These are phyloP conservation scores for Melospiza georgiana DNA, from an alignment of 2,113 vertebrate genomes.

Conservation along the genomic window DNA sequence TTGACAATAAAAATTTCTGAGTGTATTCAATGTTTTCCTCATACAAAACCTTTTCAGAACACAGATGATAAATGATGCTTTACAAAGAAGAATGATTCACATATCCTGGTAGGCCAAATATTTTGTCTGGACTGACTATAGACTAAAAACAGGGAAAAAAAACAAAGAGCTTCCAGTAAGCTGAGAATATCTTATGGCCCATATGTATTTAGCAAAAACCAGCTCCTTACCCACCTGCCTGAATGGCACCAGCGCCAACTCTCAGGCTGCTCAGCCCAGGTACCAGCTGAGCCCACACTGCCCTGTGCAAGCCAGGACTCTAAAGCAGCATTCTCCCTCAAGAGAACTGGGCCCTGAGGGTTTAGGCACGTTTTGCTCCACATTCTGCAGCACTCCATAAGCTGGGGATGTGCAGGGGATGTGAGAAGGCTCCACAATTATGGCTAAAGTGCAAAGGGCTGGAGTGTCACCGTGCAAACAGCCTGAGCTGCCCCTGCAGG, in stretches of 20 bases:
- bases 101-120: conserved; percentile 69
- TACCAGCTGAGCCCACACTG: neutral
- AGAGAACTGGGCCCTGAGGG: neutral
- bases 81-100: conserved; percentile 62
- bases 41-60: conserved; percentile 46
- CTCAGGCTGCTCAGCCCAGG: neutral
- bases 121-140: conserved; percentile 62
- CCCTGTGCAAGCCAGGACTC: accelerated
- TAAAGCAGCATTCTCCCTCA: neutral
- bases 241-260: neutral
- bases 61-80: conserved; percentile 40
- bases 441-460: neutral
- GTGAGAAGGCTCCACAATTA: neutral
- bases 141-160: conserved; percentile 33
- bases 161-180: conserved; percentile 51
- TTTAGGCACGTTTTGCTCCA: neutral
- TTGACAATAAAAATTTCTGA: conserved; percentile 47
- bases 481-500: neutral
- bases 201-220: neutral
- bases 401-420: accelerated
- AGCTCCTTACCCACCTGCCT: neutral
- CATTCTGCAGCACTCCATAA: neutral
- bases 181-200: neutral
- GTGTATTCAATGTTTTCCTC: neutral
- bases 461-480: neutral